Percentiles rank a stretch among this genome's conserved stretches.
These are phyloP conservation scores for Sialis lutaria DNA, from an alignment of 2,888 invertebrate genomes.

Conservation along the genomic window DNA sequence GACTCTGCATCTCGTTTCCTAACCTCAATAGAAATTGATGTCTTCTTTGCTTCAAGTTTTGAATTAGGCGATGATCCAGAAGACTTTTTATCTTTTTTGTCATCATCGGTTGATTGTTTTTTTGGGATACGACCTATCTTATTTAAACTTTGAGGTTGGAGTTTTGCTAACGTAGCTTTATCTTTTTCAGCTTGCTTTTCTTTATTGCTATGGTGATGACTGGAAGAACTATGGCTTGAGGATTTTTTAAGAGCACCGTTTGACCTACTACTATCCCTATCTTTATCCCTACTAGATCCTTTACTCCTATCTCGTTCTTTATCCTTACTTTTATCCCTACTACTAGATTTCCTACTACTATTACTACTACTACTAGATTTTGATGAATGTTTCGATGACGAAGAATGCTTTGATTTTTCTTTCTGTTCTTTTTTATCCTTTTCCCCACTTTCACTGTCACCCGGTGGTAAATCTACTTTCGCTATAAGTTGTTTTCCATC, in stretches of 20 bases:
- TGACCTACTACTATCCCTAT: conserved; percentile 20
- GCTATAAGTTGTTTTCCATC: conserved; percentile 56
- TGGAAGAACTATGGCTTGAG: conserved; percentile 11
- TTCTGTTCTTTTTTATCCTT: conserved; percentile 20
- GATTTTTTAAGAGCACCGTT: conserved; percentile 16
- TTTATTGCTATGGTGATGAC: conserved; percentile 24
- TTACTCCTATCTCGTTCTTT: conserved; percentile 16
- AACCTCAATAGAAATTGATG: conserved; percentile 67
- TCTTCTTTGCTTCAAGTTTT: conserved; percentile 42
- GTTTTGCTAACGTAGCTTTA: conserved; percentile 46
- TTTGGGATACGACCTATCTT: conserved; percentile 68
- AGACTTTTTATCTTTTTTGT: conserved; percentile 20
- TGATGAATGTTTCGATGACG: conserved; percentile 5
- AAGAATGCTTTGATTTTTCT: conserved; percentile 16
- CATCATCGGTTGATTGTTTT: conserved; percentile 33
- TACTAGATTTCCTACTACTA: conserved; percentile 20
- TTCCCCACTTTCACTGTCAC: conserved; percentile 10
- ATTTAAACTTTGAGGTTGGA: conserved; percentile 46
- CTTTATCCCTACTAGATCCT: conserved; percentile 20
- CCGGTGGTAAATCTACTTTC: conserved; percentile 10
- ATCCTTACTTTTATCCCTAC: conserved; percentile 22
- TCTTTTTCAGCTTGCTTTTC: conserved; percentile 45
- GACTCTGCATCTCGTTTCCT: conserved; percentile 49
- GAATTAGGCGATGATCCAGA: conserved; percentile 15
- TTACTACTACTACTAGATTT: conserved; percentile 11